phyloP scores from a whole-genome alignment of 2,888 invertebrate species.

The Plusia festucae region DNA sequence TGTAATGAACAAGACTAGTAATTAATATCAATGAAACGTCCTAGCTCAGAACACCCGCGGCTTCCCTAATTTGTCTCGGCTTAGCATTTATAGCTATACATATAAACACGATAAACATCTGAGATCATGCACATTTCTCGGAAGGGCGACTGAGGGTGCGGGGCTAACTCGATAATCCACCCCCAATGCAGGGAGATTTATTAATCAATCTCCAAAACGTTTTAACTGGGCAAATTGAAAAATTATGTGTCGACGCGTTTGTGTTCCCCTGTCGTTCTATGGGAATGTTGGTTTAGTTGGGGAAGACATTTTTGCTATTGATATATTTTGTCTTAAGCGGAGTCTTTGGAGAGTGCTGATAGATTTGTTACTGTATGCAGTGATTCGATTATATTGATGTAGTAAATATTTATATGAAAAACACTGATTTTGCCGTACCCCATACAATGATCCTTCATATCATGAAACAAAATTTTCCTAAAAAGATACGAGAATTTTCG shows the following conservation, averaged over 20 bases:
- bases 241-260: constrained; percentile 81
- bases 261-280: constrained; percentile 59
- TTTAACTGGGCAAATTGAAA: constrained; percentile 85
- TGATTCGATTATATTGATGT: too few relatives aligned
- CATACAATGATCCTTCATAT: too few relatives aligned
- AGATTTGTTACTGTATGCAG: neutral
- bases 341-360: neutral
- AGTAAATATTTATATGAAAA: too few relatives aligned
- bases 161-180: constrained; percentile 65
- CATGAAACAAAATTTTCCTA: neutral
- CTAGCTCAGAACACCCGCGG: constrained; percentile 25
- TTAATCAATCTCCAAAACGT: constrained; percentile 85
- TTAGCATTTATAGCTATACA: constrained; percentile 40
- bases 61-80: constrained; percentile 51
- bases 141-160: constrained; percentile 57
- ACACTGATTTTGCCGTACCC: too few relatives aligned
- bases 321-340: constrained; percentile 32
- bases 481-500: neutral
- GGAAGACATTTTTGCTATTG: constrained; percentile 37
- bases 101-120: constrained; percentile 57
- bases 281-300: constrained; percentile 58
- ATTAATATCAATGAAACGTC: constrained; percentile 25
- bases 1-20: constrained; percentile 16
- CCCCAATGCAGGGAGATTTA: constrained; percentile 84
- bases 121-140: constrained; percentile 62